Evolutionary conservation across 2,888 invertebrate species (phyloP).

Genomic region (Tribolium freemani): DNA sequence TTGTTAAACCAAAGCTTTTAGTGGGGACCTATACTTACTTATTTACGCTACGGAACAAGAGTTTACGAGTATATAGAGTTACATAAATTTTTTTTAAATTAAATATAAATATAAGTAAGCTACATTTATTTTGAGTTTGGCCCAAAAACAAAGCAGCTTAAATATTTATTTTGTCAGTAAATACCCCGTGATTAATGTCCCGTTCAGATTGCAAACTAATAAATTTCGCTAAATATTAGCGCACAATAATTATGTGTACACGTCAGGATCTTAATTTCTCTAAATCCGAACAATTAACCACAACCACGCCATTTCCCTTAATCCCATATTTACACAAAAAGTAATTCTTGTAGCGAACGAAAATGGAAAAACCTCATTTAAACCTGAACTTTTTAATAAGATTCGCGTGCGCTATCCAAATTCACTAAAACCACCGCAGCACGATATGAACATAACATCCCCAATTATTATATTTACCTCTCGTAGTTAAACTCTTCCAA

Average conservation of each 20-base stretch:
- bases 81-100: too few relatives aligned
- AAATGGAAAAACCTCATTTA: background rate
- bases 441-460: slow-evolving; percentile 7
- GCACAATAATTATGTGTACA: background rate
- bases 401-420: background rate
- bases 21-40: too few relatives aligned
- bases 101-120: too few relatives aligned
- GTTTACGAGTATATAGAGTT: too few relatives aligned
- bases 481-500: slow-evolving; percentile 6
- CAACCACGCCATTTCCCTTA: background rate
- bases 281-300: background rate
- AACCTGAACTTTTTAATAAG: background rate
- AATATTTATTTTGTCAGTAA: too few relatives aligned
- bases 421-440: background rate
- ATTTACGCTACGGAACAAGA: too few relatives aligned
- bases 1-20: too few relatives aligned
- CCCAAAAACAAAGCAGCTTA: too few relatives aligned
- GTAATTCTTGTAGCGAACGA: background rate
- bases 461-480: background rate
- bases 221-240: background rate
- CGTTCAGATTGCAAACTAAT: too few relatives aligned
- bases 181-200: too few relatives aligned
- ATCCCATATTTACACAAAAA: background rate
- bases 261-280: background rate
- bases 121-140: too few relatives aligned